Evolutionary conservation across 2,888 invertebrate genomes (phyloP), one percentile per base, ranked within the genome.

Genomic region (Brachyptera putata): DNA sequence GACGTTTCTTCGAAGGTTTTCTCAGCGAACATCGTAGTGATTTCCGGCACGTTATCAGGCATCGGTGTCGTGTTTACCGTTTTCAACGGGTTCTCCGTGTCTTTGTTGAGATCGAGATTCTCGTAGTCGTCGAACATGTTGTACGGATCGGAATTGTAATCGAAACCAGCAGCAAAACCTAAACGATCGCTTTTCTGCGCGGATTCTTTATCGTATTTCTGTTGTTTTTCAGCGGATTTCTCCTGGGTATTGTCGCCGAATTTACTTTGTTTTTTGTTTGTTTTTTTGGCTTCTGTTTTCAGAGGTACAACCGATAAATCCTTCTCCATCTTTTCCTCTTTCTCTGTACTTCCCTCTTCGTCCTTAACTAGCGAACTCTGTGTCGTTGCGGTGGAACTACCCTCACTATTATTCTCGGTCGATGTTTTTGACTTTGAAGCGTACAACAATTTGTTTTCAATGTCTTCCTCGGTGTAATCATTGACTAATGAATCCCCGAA

Each of bases 371-470:
- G 11, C 16, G 21, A 4, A 16, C 21, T 43, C 18, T 43, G 43
- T 9, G 16, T 43, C 4, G 13, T 14, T n/a, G 14, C 7, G 7
- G 34, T 9, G 7, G 11, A 11, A 11, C 7, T 11, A 11, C 11
- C 34, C 4, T 37, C 39, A 16, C n/a, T 37, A 14, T n/a, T 37
- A 3, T n/a, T 5, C 16, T 37, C 39, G 39, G 4, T 4, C 34
- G 34, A 34, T 9, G 34, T 34, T 34, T 34, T 11, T 3, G 16
- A 14, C 13, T n/a, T 37, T 37, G 39, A 37, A n/a, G 39, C 13
- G 13, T 37, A 37, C 16, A 37, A 37, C 39, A 37, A 53, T 24
- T 57, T 61, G 34, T 61, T 61, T 30, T 57, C 61, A 18, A 57
- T 18, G 24, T 61, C 61, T 36, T 60, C 60, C 25, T 21, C 48